Conservation (phyloP, 2,797 vertebrate species). For the Sternotherus odoratus region DNA sequence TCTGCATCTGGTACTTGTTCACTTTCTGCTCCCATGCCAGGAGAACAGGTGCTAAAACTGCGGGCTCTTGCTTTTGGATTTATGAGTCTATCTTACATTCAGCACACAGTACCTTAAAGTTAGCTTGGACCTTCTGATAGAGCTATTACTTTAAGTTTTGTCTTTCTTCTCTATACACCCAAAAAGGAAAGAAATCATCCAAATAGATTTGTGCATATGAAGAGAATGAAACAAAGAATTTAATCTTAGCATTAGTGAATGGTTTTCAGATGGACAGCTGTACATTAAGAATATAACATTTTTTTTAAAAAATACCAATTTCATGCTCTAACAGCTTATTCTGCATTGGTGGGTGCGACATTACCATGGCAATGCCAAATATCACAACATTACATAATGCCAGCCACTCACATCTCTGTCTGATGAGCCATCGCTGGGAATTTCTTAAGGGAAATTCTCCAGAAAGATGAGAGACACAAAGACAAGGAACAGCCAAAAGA, state of each 20-base stretch:
- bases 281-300: constrained; percentile 83
- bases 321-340: constrained; percentile 86
- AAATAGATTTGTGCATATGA: constrained; percentile 54
- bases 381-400: constrained; percentile 78
- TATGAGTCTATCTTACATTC: neutral
- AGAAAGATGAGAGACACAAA: constrained; percentile 42
- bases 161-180: constrained; percentile 37
- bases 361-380: constrained; percentile 79
- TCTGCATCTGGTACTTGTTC: constrained; percentile 65
- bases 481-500: constrained; percentile 34
- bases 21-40: constrained; percentile 59
- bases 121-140: constrained; percentile 53
- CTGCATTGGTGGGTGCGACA: constrained; percentile 75
- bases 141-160: constrained; percentile 55
- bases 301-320: constrained; percentile 85
- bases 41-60: constrained; percentile 58
- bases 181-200: constrained; percentile 63
- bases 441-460: constrained; percentile 66
- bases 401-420: constrained; percentile 65
- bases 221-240: constrained; percentile 74
- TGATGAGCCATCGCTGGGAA: constrained; percentile 56
- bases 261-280: constrained; percentile 81
- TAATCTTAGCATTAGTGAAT: constrained; percentile 70
- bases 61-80: constrained; percentile 19
- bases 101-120: constrained; percentile 30